Evolutionary conservation across 2,113 vertebrate genomes (phyloP), one percentile per base, ranked within the genome.

Genomic region (Sinocyclocheilus anshuiensis): DNA sequence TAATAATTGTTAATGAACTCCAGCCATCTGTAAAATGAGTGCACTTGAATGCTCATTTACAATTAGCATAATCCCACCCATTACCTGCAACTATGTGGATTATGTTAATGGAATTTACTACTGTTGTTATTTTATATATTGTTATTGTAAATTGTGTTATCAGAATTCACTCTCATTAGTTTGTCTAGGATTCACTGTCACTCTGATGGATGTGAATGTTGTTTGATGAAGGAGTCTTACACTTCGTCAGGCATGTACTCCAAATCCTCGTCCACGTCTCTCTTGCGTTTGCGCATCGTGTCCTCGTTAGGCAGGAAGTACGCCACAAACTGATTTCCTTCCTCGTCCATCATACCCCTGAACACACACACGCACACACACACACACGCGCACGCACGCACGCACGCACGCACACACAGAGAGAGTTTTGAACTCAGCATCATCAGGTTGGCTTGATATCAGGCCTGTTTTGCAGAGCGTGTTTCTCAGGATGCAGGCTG

Each of bases 281-380:
- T 93, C 90, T 99, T 99, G n/a, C 97, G 94, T 77, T 98, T 98
- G 88, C 96, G 94, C 92, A 97, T 88, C 0, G 97, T 99, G 4
- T 98, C 97, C 65, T 98, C 97, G 83, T 97, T 94, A 0, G 97
- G 97, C 50, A 98, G 91, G 91, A 99, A 99, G 92, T 98, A 99
- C 26, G 97, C 97, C 91, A 99, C 97, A 90, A 99, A 99, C 92
- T 99, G 97, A 92, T 98, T 99, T 80, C 97, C 97, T 90, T 99
- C 97, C 87, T 98, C 97, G 7, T 99, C 97, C 97, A 99, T 99
- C 97, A 99, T 99, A 86, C 97, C 97, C 88, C 97, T 98, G 92
- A 33, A 76, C 22, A 53, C 22, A 79, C 24, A 85, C 10, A 79
- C 79, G 12, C 53, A 8, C 45, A 83, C 24, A 78, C 20, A 79